Conservation (phyloP, 2,113 vertebrate species). For the Rhipidura dahli region DNA sequence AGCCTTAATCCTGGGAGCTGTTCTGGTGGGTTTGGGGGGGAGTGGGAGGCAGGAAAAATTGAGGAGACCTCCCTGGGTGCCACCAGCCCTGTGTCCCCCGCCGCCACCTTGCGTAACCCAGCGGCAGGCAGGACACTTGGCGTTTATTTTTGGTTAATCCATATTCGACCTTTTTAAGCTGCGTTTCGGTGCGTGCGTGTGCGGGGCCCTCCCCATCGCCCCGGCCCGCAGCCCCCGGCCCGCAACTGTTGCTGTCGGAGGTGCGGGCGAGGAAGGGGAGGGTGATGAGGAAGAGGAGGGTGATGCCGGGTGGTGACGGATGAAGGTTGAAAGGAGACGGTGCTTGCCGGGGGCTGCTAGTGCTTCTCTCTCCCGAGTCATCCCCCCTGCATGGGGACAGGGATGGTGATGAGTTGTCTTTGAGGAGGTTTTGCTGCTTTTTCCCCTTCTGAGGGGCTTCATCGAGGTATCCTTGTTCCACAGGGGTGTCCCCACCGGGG, state of each 20-base stretch:
- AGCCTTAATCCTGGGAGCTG: neutral
- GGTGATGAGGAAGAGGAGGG: neutral
- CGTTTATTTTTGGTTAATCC: constrained; percentile 59
- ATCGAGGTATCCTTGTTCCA: neutral
- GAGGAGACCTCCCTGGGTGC: neutral
- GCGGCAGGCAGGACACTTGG: constrained; percentile 36
- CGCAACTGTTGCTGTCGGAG: constrained; percentile 55
- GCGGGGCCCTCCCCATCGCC: neutral
- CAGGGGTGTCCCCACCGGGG: neutral
- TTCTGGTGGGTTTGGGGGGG: fast-evolving
- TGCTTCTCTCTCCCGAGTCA: neutral
- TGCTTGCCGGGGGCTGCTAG: neutral
- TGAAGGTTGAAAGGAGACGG: constrained; percentile 45
- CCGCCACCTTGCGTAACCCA: constrained; percentile 61
- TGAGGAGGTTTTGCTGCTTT: neutral
- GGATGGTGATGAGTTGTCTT: neutral
- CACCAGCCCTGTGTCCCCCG: neutral
- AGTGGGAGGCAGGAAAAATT: neutral
- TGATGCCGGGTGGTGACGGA: neutral
- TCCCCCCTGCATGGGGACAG: neutral
- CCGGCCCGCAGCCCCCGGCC: neutral
- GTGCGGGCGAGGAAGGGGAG: neutral
- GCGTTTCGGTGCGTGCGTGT: neutral
- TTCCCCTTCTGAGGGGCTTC: neutral
- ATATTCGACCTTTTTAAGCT: constrained; percentile 49